Conservation (phyloP, 1,140 invertebrate species). For the Drosophila hydei region DNA sequence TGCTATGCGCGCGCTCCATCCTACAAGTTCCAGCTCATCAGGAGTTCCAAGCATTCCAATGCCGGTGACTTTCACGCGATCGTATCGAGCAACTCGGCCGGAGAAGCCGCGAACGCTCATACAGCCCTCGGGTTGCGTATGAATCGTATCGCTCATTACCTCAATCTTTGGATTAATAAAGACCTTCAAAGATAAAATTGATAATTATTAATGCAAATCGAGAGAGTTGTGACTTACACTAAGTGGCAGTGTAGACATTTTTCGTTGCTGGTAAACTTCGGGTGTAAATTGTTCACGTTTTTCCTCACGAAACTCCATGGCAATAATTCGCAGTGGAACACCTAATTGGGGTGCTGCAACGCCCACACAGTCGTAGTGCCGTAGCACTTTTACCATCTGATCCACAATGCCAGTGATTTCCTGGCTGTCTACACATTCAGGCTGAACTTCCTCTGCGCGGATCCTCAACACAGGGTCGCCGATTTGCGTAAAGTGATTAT, state of each 20-base stretch:
- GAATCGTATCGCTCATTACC: slow-evolving; percentile 86
- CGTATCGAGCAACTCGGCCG: slow-evolving; percentile 88
- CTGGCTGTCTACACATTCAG: slow-evolving; percentile 85
- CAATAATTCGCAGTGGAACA: slow-evolving; percentile 87
- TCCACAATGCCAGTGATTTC: slow-evolving; percentile 86
- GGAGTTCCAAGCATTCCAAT: slow-evolving; percentile 86
- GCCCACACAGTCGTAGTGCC: slow-evolving; percentile 87
- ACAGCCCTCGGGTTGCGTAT: slow-evolving; percentile 87
- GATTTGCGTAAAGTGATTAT: slow-evolving; percentile 88
- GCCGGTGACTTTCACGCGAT: slow-evolving; percentile 87
- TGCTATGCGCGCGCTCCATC: slow-evolving; percentile 89
- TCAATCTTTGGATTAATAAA: slow-evolving; percentile 90
- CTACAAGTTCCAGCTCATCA: slow-evolving; percentile 85
- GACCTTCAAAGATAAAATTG: slow-evolving; percentile 83
- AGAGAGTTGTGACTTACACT: slow-evolving; percentile 84
- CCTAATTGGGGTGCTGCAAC: slow-evolving; percentile 90
- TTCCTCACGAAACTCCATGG: slow-evolving; percentile 86
- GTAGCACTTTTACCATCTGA: slow-evolving; percentile 86
- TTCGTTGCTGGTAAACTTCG: slow-evolving; percentile 83
- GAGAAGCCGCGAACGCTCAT: slow-evolving; percentile 88
- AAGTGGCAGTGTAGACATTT: slow-evolving; percentile 86
- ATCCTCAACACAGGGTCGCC: slow-evolving; percentile 88
- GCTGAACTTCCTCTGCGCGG: slow-evolving; percentile 84
- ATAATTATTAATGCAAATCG: background rate
- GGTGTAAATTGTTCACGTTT: slow-evolving; percentile 83